A percentile compares a stretch with the other conserved stretches of the same genome.
phyloP scores from a whole-genome alignment of 2,797 vertebrate genomes.

The Pangasius krempfi region DNA sequence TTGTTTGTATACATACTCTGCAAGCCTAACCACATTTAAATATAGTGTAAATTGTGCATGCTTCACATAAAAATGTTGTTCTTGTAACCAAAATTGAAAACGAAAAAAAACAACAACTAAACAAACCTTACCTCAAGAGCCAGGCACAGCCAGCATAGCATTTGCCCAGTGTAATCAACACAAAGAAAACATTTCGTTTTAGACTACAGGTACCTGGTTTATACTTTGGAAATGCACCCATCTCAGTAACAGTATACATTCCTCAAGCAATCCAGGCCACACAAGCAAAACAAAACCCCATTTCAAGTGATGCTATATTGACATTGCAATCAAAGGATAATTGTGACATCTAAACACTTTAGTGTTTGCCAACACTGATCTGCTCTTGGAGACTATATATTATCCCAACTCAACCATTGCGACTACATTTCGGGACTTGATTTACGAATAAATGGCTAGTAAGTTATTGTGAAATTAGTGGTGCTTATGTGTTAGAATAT shows the following conservation, averaged over 20 bases:
- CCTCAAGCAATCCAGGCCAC: conserved; percentile 65
- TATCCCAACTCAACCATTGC: neutral
- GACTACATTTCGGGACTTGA: neutral
- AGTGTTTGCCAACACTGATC: neutral
- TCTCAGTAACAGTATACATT: neutral
- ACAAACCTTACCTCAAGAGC: neutral
- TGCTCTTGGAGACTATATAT: neutral
- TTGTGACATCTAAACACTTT: conserved; percentile 9
- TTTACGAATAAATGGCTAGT: neutral
- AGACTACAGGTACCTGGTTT: neutral
- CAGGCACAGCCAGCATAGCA: neutral
- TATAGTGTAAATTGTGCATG: neutral
- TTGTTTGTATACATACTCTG: neutral
- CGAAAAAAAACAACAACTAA: neutral
- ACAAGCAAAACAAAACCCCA: conserved; percentile 53
- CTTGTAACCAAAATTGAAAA: neutral
- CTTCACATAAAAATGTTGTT: neutral
- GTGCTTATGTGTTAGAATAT: neutral
- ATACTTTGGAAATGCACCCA: neutral
- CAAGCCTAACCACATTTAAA: too few relatives aligned
- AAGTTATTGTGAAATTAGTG: neutral
- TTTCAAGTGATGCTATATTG: conserved; percentile 30
- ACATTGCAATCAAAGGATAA: conserved; percentile 51
- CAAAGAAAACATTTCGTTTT: neutral
- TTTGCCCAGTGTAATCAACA: neutral